These are phyloP conservation scores for Eonycteris spelaea DNA, from an alignment of 2,113 vertebrate genomes.

Conservation along the genomic window DNA sequence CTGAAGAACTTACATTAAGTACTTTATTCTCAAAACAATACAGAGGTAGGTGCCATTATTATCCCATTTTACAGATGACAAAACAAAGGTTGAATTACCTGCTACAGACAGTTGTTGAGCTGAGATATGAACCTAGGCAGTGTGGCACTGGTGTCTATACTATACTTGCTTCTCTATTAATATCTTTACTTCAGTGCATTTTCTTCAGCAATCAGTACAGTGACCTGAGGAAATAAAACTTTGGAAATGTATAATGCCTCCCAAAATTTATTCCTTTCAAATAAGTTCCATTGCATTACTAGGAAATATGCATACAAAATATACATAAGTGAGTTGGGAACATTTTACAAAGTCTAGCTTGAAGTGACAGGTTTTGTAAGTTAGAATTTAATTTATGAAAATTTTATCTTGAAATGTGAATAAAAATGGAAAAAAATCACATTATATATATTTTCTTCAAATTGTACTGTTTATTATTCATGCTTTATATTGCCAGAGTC, in stretches of 20 bases:
- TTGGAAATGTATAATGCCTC: not conserved
- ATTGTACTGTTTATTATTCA: not conserved
- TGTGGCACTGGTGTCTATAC: not conserved
- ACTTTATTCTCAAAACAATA: not conserved
- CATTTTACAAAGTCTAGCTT: not conserved
- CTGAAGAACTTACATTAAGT: not conserved
- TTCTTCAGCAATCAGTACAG: not conserved
- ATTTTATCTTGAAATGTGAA: constrained; percentile 36
- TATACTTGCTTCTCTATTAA: not conserved
- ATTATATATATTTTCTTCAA: not conserved
- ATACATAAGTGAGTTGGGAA: not conserved
- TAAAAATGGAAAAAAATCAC: not conserved
- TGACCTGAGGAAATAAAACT: not conserved
- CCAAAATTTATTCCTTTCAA: not conserved
- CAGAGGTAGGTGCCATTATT: not conserved
- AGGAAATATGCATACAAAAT: not conserved
- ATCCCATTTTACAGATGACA: not conserved
- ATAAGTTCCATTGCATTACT: not conserved
- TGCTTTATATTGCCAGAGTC: not conserved
- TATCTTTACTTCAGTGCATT: not conserved
- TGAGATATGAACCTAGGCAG: not conserved
- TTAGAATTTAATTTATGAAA: not conserved
- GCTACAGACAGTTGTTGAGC: not conserved
- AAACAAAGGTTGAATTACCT: not conserved
- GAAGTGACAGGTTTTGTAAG: not conserved